Evolutionary conservation across 1,140 invertebrate genomes (phyloP).

Genomic region (Magallana angulata): DNA sequence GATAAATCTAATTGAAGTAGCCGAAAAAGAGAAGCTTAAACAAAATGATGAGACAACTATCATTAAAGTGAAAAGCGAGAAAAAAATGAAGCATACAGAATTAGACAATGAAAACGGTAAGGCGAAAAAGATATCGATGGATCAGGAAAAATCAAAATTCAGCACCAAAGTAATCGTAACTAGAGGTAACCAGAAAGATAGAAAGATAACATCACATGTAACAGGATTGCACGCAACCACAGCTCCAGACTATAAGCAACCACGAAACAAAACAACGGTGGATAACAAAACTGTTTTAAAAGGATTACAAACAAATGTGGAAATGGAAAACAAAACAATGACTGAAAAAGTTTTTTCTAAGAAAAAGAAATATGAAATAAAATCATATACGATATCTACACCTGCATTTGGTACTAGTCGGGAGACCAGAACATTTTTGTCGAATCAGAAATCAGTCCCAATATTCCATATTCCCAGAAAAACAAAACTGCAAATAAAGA

Average conservation of each 20-base stretch:
- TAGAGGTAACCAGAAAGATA: too few relatives aligned
- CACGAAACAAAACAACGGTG: background rate
- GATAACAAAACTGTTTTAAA: background rate
- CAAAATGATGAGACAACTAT: background rate
- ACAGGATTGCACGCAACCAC: too few relatives aligned
- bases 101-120: too few relatives aligned
- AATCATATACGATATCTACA: background rate
- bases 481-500: background rate
- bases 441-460: slow-evolving; percentile 2
- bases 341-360: background rate
- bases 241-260: too few relatives aligned
- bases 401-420: background rate
- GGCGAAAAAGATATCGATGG: too few relatives aligned
- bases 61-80: too few relatives aligned
- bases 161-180: too few relatives aligned
- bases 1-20: slow-evolving; percentile 24
- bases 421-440: background rate
- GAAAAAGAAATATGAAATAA: background rate
- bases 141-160: too few relatives aligned
- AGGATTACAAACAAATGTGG: background rate
- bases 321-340: background rate
- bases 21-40: slow-evolving; percentile 2
- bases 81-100: too few relatives aligned
- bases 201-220: too few relatives aligned
- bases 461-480: background rate